Conservation (phyloP, 2,113 vertebrate species). For the Poicephalus meyeri region DNA sequence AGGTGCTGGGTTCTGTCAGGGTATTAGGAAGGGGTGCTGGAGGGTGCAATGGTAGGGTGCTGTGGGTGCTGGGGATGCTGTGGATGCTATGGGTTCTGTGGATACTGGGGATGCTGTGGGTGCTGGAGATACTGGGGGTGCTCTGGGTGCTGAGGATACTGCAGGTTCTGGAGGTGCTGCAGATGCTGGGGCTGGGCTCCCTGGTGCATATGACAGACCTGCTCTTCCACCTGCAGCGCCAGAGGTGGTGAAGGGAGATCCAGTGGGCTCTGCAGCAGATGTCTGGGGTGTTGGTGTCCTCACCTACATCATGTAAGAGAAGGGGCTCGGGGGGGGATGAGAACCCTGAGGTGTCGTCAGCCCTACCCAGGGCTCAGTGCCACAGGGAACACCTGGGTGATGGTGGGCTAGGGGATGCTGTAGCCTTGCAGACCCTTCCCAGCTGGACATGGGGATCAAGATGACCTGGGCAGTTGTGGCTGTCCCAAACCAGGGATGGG, state of each 20-base stretch:
- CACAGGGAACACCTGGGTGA: not conserved
- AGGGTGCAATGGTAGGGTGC: not conserved
- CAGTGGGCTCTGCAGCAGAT: conserved; percentile 92
- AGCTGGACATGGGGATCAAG: not conserved
- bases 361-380: not conserved
- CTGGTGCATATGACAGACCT: not conserved
- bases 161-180: not conserved
- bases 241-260: conserved; percentile 96
- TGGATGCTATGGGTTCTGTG: not conserved
- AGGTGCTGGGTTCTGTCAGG: not conserved
- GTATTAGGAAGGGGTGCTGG: not conserved
- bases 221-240: conserved; percentile 79
- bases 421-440: not conserved
- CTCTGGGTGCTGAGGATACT: not conserved
- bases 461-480: not conserved
- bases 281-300: conserved; percentile 93
- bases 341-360: not conserved
- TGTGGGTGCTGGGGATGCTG: not conserved
- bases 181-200: not conserved
- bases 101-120: not conserved
- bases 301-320: conserved; percentile 94
- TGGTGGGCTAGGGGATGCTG: not conserved
- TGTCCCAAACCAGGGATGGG: not conserved
- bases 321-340: rapidly evolving
- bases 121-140: not conserved